Conservation (phyloP, 2,797 vertebrate genomes). For the Neopelma chrysocephalum region DNA sequence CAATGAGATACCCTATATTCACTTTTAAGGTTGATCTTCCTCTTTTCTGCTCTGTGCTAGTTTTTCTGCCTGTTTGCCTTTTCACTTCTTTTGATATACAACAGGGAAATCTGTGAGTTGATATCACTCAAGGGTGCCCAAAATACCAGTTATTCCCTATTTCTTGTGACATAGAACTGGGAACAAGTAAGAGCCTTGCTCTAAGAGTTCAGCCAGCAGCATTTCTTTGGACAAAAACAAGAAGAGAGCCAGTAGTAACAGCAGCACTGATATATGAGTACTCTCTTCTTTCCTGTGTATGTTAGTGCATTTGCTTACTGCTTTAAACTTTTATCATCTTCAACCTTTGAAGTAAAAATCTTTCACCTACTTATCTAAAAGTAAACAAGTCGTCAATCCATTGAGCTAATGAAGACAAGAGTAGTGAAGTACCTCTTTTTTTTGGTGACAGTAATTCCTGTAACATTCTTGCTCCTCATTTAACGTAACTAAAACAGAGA, state of each 20-base stretch:
- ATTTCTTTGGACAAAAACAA: neutral
- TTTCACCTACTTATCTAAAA: neutral
- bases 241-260: neutral
- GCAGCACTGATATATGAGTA: neutral
- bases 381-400: neutral
- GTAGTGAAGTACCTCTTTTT: neutral
- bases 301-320: neutral
- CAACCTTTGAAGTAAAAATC: neutral
- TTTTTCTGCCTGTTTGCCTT: neutral
- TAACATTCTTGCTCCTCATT: neutral
- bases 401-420: neutral
- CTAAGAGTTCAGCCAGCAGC: neutral
- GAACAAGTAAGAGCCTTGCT: neutral
- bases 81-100: neutral
- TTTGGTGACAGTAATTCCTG: neutral
- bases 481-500: neutral
- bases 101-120: neutral
- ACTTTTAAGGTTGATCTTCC: neutral
- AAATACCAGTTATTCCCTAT: neutral
- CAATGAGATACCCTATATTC: neutral
- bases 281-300: neutral
- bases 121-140: neutral
- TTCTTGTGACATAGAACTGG: neutral
- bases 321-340: neutral
- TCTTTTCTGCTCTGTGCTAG: fast-evolving